Evolutionary conservation across 2,113 vertebrate species (phyloP).

Genomic region (Vimba vimba): DNA sequence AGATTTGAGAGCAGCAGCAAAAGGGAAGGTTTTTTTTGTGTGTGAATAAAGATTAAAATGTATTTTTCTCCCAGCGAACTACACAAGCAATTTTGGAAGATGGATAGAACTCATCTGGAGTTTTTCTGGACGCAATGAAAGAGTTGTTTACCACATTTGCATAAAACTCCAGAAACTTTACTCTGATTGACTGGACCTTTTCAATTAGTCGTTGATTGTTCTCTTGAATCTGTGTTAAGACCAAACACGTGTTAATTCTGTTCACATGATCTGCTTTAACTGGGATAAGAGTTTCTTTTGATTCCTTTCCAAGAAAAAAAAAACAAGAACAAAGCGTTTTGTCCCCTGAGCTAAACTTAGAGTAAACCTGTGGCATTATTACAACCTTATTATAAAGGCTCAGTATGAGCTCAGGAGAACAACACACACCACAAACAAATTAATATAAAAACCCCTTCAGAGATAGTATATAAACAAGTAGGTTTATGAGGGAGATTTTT

Average conservation of each 20-base stretch:
- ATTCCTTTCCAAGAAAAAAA: conserved; percentile 3
- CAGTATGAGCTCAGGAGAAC: not conserved
- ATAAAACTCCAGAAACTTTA: not conserved
- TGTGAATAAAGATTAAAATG: not conserved
- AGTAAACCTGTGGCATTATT: conserved; percentile 40
- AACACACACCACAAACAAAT: not conserved
- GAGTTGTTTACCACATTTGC: not conserved
- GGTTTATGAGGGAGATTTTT: not conserved
- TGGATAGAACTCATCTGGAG: not conserved
- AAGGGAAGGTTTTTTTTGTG: not conserved
- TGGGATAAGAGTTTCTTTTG: conserved; percentile 33
- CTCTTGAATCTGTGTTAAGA: conserved; percentile 24
- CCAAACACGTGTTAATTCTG: conserved; percentile 19
- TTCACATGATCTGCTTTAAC: conserved; percentile 47
- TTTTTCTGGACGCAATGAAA: not conserved
- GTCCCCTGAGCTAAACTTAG: conserved; percentile 33
- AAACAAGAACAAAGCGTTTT: conserved; percentile 36
- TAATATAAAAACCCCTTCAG: not conserved
- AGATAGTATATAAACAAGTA: not conserved
- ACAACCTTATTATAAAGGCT: conserved; percentile 51
- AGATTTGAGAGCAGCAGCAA: not conserved
- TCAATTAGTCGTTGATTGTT: conserved; percentile 43
- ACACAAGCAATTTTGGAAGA: not conserved
- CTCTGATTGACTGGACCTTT: not conserved
- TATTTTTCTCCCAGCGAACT: not conserved